Base-by-base conservation (phyloP, 2,888 invertebrate species). In the Sericinus montela region DNA sequence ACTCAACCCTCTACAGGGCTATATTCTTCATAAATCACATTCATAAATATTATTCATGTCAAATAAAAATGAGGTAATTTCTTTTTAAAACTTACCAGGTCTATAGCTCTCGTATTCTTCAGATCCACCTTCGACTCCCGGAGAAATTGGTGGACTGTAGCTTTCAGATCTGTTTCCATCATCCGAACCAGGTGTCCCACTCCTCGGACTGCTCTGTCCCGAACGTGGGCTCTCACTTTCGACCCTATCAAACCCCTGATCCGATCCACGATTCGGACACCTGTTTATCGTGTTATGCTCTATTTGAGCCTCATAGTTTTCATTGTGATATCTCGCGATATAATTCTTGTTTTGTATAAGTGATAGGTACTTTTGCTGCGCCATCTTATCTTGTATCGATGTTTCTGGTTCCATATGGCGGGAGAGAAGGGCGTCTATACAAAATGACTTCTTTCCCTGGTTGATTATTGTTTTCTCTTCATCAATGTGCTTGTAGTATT, bases 361-460 rank as follows among this genome's bases (percentile, higher is more conserved):
- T 0, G 76, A 74, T 13, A 88, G 35, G 47, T 80, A 86, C 41
- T 86, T 87, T 16, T 89, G 81, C 3, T 88, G 83, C 0, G 79
- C 62, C 62, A 82, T 69, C 34, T 72, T 70, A 1, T 83, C 82
- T 34, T 78, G 80, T 0, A 79, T 54, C 1, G 81, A 85, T 10
- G 54, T 62, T 19, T 76, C 81, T 7, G 67, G 73, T 38, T 75
- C 72, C 0, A 76, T 62, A 9, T 82, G 79, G 45, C 92, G 91
- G 0, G 96, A 95, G 1, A 97, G 79, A 1, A 97, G 78, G 0
- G 97, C 97, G 68, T 97, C 97, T 58, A 97, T 97, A 70, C 97
- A 96, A 70, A 97, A 97, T 0, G 97, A 96, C 44, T 95, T 94
- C 58, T 93, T 93, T 0, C 59, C 65, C 34, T 76, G 79, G 40